phyloP scores from a whole-genome alignment of 2,113 vertebrate species.

The Scophthalmus maximus region DNA sequence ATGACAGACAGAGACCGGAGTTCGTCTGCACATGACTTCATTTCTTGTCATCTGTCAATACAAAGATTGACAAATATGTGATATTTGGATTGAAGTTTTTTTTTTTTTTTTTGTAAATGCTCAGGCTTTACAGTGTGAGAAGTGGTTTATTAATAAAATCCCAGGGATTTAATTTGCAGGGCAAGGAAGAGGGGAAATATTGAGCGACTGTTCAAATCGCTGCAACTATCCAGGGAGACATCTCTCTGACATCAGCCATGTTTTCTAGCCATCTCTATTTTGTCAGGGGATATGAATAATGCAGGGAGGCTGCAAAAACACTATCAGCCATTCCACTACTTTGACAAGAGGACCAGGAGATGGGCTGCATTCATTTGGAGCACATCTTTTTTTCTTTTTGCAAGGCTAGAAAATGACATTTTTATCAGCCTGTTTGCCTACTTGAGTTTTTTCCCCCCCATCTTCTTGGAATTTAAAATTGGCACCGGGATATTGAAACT shows the following conservation, averaged over 20 bases:
- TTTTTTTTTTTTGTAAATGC: background rate
- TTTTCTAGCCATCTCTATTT: conserved; percentile 45
- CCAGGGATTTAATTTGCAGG: conserved; percentile 10
- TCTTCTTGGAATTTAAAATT: conserved; percentile 22
- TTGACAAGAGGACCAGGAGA: conserved; percentile 44
- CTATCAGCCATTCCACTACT: conserved; percentile 47
- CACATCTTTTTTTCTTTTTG: conserved; percentile 2
- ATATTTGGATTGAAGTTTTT: background rate
- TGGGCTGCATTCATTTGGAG: conserved; percentile 39
- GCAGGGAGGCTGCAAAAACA: conserved; percentile 47
- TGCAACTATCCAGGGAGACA: conserved; percentile 21
- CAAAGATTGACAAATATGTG: background rate
- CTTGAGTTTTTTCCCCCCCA: conserved; percentile 12
- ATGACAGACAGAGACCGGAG: background rate
- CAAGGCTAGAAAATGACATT: conserved; percentile 37
- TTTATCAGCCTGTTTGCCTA: conserved; percentile 46
- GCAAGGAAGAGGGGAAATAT: conserved; percentile 8
- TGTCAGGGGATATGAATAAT: conserved; percentile 63
- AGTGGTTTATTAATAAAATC: conserved; percentile 2
- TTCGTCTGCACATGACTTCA: background rate
- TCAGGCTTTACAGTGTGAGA: background rate
- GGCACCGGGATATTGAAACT: background rate
- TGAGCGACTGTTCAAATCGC: conserved; percentile 25
- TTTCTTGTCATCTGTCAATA: background rate
- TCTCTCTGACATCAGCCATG: conserved; percentile 21